phyloP scores from a whole-genome alignment of 2,797 vertebrate species.

The Steatocranus sp. region DNA sequence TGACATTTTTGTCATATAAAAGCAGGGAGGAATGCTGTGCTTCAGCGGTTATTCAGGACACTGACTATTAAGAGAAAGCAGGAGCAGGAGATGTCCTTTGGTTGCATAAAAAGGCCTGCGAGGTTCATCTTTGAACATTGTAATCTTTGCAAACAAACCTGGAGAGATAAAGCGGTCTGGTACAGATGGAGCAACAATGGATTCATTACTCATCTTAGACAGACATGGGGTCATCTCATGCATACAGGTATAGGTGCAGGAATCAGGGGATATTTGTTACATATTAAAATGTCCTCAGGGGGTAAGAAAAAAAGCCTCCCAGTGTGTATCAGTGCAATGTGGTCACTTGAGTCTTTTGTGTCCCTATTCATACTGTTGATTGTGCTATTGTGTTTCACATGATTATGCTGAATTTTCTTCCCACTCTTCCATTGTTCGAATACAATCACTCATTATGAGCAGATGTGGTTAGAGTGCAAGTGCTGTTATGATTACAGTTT shows the following conservation, averaged over 20 bases:
- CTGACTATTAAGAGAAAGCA: constrained; percentile 47
- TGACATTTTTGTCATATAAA: constrained; percentile 61
- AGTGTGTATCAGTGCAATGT: not conserved
- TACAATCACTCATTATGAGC: not conserved
- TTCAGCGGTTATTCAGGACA: constrained; percentile 53
- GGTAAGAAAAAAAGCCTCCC: not conserved
- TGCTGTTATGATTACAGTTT: not conserved
- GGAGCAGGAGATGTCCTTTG: constrained; percentile 23
- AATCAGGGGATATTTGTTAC: not conserved
- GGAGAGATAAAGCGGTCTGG: not conserved
- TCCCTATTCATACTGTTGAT: not conserved
- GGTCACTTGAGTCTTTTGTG: not conserved
- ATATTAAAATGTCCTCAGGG: not conserved
- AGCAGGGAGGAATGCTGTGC: constrained; percentile 37
- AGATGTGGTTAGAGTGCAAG: not conserved
- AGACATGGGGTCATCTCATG: not conserved
- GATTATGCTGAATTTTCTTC: not conserved
- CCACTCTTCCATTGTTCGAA: not conserved
- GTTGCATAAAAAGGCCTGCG: constrained; percentile 11
- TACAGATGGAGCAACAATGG: not conserved
- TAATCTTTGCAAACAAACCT: constrained; percentile 16
- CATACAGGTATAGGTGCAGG: not conserved
- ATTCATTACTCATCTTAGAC: constrained; percentile 29
- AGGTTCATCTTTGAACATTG: constrained; percentile 14
- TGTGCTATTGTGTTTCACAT: not conserved